Percentiles rank a stretch among this genome's conserved stretches.
Evolutionary conservation across 2,113 vertebrate species (phyloP).

Genomic region (Callaeas wilsoni): DNA sequence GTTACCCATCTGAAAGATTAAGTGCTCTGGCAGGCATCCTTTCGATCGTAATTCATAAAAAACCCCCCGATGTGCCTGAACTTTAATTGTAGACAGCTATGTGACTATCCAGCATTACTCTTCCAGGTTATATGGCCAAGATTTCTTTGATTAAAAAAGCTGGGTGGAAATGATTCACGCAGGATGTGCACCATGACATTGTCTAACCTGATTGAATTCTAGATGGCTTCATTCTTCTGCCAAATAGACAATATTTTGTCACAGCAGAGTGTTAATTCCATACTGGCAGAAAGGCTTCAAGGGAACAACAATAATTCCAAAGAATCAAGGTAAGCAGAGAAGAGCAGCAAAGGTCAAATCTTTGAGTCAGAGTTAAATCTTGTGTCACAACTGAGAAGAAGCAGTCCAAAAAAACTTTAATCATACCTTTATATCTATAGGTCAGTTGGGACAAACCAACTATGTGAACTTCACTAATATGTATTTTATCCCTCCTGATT

Average conservation of each 20-base stretch:
- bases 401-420: slow-evolving; percentile 58
- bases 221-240: slow-evolving; percentile 72
- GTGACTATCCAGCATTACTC: not conserved
- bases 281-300: slow-evolving; percentile 68
- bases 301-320: slow-evolving; percentile 75
- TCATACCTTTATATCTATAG: slow-evolving; percentile 65
- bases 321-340: slow-evolving; percentile 59
- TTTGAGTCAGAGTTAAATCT: slow-evolving; percentile 62
- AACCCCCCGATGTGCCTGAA: not conserved
- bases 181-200: slow-evolving; percentile 47
- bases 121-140: not conserved
- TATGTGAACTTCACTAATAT: slow-evolving; percentile 52
- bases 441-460: slow-evolving; percentile 53
- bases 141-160: slow-evolving; percentile 24
- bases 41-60: not conserved
- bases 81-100: slow-evolving; percentile 23
- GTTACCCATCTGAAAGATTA: slow-evolving; percentile 9
- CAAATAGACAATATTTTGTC: slow-evolving; percentile 78
- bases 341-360: slow-evolving; percentile 62
- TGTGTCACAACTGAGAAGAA: slow-evolving; percentile 46
- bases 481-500: slow-evolving; percentile 53
- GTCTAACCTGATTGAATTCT: slow-evolving; percentile 76
- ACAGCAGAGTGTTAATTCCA: slow-evolving; percentile 76
- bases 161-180: slow-evolving; percentile 9
- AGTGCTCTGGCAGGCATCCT: slow-evolving; percentile 16